phyloP scores from a whole-genome alignment of 2,797 vertebrate genomes.

The Leuciscus waleckii region DNA sequence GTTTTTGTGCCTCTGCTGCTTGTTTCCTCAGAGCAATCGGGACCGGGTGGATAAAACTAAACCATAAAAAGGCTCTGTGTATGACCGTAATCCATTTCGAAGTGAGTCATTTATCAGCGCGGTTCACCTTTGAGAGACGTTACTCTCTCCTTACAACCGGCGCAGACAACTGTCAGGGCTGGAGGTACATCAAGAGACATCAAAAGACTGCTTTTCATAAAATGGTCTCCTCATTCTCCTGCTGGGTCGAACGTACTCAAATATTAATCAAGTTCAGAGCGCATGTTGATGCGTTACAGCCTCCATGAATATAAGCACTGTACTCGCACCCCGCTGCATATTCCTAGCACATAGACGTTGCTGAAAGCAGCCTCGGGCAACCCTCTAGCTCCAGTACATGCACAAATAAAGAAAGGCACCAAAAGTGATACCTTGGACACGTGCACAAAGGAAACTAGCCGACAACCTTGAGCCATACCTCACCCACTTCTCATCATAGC shows the following conservation, averaged over 20 bases:
- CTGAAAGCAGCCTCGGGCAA: slow-evolving; percentile 65
- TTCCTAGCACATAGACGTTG: slow-evolving; percentile 58
- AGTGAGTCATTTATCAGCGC: slow-evolving; percentile 43
- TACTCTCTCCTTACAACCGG: slow-evolving; percentile 4
- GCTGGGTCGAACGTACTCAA: slow-evolving; percentile 33
- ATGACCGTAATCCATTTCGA: slow-evolving; percentile 36
- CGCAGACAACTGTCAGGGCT: slow-evolving; percentile 21
- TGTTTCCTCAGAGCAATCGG: slow-evolving; percentile 11
- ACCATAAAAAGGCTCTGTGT: slow-evolving; percentile 19
- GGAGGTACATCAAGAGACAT: slow-evolving; percentile 49
- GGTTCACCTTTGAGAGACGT: slow-evolving; percentile 38
- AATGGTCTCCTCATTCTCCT: slow-evolving; percentile 35
- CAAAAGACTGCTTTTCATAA: slow-evolving; percentile 51
- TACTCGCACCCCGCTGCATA: slow-evolving; percentile 58
- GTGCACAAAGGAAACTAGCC: slow-evolving; percentile 40
- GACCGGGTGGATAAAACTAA: slow-evolving; percentile 24
- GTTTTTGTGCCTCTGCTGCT: background rate
- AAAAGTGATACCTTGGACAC: slow-evolving; percentile 53
- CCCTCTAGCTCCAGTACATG: slow-evolving; percentile 63
- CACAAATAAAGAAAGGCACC: slow-evolving; percentile 45
- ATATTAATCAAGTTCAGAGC: slow-evolving; percentile 56
- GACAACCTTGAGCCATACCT: slow-evolving; percentile 58
- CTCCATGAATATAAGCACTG: slow-evolving; percentile 39
- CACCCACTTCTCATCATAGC: slow-evolving; percentile 52
- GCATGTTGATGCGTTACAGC: slow-evolving; percentile 49